These are phyloP conservation scores for Cryptocephalus moraei DNA, from an alignment of 2,888 invertebrate genomes.

Conservation along the genomic window DNA sequence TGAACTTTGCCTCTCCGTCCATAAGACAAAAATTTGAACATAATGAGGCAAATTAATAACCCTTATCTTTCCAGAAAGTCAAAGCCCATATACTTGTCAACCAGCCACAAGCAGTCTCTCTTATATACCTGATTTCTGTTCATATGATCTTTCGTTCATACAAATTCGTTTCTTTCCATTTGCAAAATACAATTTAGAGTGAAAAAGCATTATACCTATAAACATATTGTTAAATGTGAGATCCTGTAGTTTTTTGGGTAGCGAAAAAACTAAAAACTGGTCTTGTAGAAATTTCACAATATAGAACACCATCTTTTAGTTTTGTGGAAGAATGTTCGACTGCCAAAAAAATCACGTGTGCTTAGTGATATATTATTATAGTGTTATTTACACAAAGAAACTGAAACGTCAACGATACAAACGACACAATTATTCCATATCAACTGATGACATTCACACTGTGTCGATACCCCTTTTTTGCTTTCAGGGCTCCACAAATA, in stretches of 20 bases:
- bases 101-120: constrained; percentile 32
- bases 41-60: not conserved
- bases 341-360: constrained; percentile 30
- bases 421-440: constrained; percentile 36
- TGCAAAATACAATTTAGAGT: constrained; percentile 24
- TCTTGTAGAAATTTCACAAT: constrained; percentile 19
- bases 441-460: constrained; percentile 27
- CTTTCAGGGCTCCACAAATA: constrained; percentile 2
- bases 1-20: constrained; percentile 12
- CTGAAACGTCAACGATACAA: constrained; percentile 27
- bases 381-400: constrained; percentile 25
- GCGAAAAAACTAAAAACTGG: constrained; percentile 30
- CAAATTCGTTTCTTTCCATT: not conserved
- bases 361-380: constrained; percentile 31
- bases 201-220: constrained; percentile 19
- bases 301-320: constrained; percentile 29
- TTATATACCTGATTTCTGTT: constrained; percentile 1
- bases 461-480: constrained; percentile 15
- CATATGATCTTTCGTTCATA: not conserved
- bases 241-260: constrained; percentile 36
- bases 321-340: constrained; percentile 33
- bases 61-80: not conserved
- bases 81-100: constrained; percentile 23
- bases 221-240: constrained; percentile 36
- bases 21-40: constrained; percentile 3